Conservation (phyloP, 2,113 vertebrate genomes). For the Ranitomeya variabilis region DNA sequence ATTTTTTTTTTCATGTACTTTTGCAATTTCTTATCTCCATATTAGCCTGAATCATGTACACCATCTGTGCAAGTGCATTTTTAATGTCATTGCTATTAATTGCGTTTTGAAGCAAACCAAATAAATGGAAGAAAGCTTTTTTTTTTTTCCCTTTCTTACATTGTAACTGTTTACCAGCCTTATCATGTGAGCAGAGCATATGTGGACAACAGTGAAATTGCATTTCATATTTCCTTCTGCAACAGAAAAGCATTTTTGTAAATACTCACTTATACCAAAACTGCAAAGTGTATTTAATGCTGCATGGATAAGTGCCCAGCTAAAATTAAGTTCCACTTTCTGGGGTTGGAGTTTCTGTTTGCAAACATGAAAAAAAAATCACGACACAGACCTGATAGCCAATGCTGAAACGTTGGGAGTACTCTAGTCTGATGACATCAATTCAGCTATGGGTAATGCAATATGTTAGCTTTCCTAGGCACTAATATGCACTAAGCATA, state of each 20-base stretch:
- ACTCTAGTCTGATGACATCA: neutral
- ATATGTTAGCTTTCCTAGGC: neutral
- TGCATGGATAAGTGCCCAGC: neutral
- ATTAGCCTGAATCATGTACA: neutral
- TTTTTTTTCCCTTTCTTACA: neutral
- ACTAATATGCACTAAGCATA: neutral
- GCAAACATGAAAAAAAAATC: neutral
- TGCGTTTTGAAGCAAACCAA: neutral
- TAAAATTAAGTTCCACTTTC: neutral
- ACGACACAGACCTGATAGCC: neutral
- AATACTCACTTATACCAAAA: neutral
- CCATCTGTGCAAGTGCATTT: neutral
- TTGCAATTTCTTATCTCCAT: neutral
- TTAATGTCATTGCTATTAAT: neutral
- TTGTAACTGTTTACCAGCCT: neutral
- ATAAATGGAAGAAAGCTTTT: neutral
- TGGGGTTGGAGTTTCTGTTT: no score
- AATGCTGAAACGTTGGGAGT: neutral
- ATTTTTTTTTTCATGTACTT: no score
- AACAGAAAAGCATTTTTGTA: slow-evolving; percentile 1
- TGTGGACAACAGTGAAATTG: slow-evolving; percentile 19
- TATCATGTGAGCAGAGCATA: slow-evolving; percentile 12
- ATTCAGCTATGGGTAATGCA: neutral
- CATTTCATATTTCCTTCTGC: neutral
- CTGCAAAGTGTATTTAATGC: no score